Percentiles rank a stretch among this genome's conserved stretches.
Conservation (phyloP, 2,888 invertebrate genomes). For the Sicus ferrugineus region DNA sequence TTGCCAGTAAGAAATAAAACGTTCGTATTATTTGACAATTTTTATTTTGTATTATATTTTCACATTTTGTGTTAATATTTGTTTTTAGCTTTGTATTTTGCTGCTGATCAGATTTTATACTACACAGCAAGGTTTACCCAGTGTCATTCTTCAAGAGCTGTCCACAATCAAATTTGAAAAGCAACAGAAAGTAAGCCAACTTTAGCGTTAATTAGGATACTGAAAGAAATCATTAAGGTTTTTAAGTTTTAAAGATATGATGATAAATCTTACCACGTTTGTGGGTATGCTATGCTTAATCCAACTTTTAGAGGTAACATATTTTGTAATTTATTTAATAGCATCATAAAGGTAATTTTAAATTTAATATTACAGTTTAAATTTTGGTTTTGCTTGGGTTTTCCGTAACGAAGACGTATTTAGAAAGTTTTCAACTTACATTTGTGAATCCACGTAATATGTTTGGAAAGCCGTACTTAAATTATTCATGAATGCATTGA, state of each 20-base stretch:
- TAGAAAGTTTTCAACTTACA: slow-evolving; percentile 5
- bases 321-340: background rate
- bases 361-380: slow-evolving; percentile 4
- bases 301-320: too few relatives aligned
- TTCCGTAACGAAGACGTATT: background rate
- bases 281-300: too few relatives aligned
- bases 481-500: background rate
- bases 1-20: too few relatives aligned
- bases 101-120: background rate
- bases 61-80: background rate
- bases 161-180: too few relatives aligned
- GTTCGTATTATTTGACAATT: too few relatives aligned
- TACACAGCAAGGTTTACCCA: too few relatives aligned
- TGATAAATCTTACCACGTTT: too few relatives aligned
- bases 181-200: too few relatives aligned
- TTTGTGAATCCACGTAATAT: background rate
- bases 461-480: slow-evolving; percentile 15
- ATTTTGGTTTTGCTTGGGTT: slow-evolving; percentile 12
- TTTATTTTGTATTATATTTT: background rate
- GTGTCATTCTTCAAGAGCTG: too few relatives aligned
- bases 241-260: too few relatives aligned
- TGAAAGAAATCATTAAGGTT: too few relatives aligned
- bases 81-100: background rate
- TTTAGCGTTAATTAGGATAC: too few relatives aligned
- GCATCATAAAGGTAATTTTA: background rate